Conservation (phyloP, 2,888 invertebrate genomes). For the Druceiella hillmani region DNA sequence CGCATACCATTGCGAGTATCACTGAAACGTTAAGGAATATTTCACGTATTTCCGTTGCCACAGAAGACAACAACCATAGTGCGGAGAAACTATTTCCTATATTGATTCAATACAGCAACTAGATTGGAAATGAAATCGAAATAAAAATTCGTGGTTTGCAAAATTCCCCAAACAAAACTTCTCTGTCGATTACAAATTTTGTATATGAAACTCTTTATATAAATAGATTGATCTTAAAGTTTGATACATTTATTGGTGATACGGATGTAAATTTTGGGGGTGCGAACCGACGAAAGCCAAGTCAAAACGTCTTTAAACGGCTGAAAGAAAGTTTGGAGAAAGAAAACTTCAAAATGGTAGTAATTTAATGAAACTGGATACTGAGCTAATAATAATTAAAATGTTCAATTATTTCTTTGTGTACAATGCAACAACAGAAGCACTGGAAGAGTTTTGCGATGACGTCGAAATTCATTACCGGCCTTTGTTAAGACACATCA, state of each 20-base stretch:
- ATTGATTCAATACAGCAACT: slow-evolving; percentile 15
- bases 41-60: slow-evolving; percentile 12
- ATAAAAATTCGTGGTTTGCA: slow-evolving; percentile 8
- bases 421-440: slow-evolving; percentile 23
- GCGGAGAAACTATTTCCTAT: slow-evolving; percentile 16
- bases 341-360: slow-evolving; percentile 19
- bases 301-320: slow-evolving; percentile 12
- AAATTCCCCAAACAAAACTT: slow-evolving; percentile 9
- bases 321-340: slow-evolving; percentile 4
- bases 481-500: slow-evolving; percentile 19
- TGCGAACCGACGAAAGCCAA: slow-evolving; percentile 9
- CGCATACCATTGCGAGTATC: slow-evolving; percentile 11
- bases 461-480: slow-evolving; percentile 22
- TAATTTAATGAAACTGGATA: slow-evolving; percentile 22
- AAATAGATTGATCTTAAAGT: no score
- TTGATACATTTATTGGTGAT: no score
- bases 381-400: slow-evolving; percentile 23
- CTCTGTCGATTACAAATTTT: slow-evolving; percentile 4
- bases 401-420: slow-evolving; percentile 25
- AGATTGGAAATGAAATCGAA: slow-evolving; percentile 11
- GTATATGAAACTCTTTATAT: slow-evolving; percentile 5
- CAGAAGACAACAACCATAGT: slow-evolving; percentile 17
- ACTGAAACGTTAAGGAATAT: slow-evolving; percentile 9
- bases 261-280: slow-evolving; percentile 4
- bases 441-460: slow-evolving; percentile 24